Percentiles rank a stretch among this genome's conserved stretches.
phyloP scores from a whole-genome alignment of 2,888 invertebrate genomes.

The Athripsodes cinereus region DNA sequence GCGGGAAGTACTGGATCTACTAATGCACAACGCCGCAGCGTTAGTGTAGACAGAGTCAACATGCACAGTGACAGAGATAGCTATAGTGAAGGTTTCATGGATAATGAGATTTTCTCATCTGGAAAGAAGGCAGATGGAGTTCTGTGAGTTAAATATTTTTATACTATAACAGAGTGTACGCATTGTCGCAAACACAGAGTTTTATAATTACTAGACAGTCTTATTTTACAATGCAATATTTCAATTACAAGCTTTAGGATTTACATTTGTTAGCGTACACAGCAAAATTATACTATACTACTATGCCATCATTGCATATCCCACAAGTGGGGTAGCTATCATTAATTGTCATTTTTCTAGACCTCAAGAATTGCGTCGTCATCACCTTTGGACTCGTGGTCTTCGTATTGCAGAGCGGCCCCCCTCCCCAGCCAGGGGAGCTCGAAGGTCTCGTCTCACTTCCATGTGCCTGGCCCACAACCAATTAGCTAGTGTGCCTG shows the following conservation, averaged over 20 bases:
- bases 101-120: slow-evolving; percentile 20
- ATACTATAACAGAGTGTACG: no score
- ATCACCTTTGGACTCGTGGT: slow-evolving; percentile 68
- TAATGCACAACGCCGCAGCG: slow-evolving; percentile 21
- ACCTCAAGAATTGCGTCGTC: slow-evolving; percentile 61
- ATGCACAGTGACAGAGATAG: slow-evolving; percentile 17
- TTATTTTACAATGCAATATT: no score
- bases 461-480: slow-evolving; percentile 87
- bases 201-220: no score
- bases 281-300: no score
- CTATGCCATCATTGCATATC: no score
- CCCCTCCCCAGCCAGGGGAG: slow-evolving; percentile 47
- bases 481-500: slow-evolving; percentile 80
- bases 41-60: slow-evolving; percentile 24
- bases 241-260: no score
- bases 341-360: slow-evolving; percentile 34
- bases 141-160: slow-evolving; percentile 19
- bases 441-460: slow-evolving; percentile 59
- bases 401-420: slow-evolving; percentile 61
- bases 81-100: slow-evolving; percentile 19
- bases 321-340: no score
- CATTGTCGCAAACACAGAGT: no score
- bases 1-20: slow-evolving; percentile 7
- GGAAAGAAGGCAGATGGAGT: slow-evolving; percentile 26
- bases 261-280: no score